Evolutionary conservation across 2,888 invertebrate genomes (phyloP), one percentile per base, ranked within the genome.

Genomic region (Tiliacea citrago): DNA sequence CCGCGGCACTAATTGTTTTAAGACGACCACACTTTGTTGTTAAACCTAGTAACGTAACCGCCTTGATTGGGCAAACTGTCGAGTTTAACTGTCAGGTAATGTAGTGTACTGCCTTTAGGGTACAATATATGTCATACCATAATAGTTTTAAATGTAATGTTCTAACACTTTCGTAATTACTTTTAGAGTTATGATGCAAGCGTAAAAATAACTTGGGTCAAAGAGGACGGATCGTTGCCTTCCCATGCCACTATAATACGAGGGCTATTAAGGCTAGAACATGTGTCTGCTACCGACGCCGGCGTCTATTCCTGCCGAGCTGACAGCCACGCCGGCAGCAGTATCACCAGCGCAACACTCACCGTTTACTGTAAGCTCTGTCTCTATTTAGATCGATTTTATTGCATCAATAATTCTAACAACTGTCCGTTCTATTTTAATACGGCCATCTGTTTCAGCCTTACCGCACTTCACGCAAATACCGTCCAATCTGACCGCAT

Each of bases 231-330:
- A 75, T 90, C 93, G 74, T 90, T 96, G 87, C 96, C 96, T 82
- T 92, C 92, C 61, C 92, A 95, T 88, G 95, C 96, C 57, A 92
- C 94, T 84, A 92, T 95, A 88, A 92, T 93, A 80, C 93, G 96
- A 73, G 96, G 96, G 84, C 89, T 94, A 90, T 92, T 99, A 88
- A 97, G 98, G 86, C 97, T 99, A 89, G 98, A 98, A 91, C 98
- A 98, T 92, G 98, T 99, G 83, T 98, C 98, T 86, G 97, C 98
- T 29, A 97, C 97, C 83, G 99, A 99, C 93, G 98, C 98, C 91
- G 99, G 99, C 72, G 97, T 98, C 89, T 99, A 99, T 95, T 98
- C 99, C 88, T 99, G 99, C 95, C 98, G 98, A 88, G 99, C 99
- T 47, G 98, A 98, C 92, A 99, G 99, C 95, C 97, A 98, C 85